Conservation (phyloP, 2,888 invertebrate genomes). For the Andrena camellia region DNA sequence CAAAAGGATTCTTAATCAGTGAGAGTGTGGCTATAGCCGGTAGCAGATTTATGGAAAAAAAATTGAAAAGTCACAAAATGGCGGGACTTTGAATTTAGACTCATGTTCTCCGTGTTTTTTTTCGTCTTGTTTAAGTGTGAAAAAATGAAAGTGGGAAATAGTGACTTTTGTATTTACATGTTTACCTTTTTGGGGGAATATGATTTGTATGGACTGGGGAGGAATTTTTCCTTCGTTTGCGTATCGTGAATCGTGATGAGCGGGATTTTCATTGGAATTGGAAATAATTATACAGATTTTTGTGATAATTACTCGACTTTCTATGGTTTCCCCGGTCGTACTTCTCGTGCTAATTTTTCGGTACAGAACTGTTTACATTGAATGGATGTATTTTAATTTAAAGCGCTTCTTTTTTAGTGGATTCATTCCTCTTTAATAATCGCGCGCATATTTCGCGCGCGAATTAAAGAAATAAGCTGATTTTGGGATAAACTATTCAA, state of each 20-base stretch:
- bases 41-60: too few species aligned
- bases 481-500: too few species aligned
- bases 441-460: too few species aligned
- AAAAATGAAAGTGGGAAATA: too few species aligned
- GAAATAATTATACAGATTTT: conserved; percentile 23
- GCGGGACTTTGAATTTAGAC: too few species aligned
- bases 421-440: not conserved
- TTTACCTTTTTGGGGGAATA: not conserved
- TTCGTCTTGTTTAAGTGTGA: too few species aligned
- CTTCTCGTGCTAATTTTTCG: conserved; percentile 31
- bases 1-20: too few species aligned
- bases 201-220: not conserved
- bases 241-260: not conserved
- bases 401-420: not conserved
- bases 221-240: conserved; percentile 28
- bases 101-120: too few species aligned
- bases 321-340: not conserved
- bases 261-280: conserved; percentile 41
- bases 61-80: too few species aligned
- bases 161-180: too few species aligned
- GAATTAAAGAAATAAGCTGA: too few species aligned
- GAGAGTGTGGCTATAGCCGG: too few species aligned
- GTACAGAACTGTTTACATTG: conserved; percentile 7
- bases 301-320: conserved; percentile 33
- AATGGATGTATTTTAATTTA: not conserved